Conservation (phyloP, 1,140 invertebrate genomes). For the Ceratina australensis region DNA sequence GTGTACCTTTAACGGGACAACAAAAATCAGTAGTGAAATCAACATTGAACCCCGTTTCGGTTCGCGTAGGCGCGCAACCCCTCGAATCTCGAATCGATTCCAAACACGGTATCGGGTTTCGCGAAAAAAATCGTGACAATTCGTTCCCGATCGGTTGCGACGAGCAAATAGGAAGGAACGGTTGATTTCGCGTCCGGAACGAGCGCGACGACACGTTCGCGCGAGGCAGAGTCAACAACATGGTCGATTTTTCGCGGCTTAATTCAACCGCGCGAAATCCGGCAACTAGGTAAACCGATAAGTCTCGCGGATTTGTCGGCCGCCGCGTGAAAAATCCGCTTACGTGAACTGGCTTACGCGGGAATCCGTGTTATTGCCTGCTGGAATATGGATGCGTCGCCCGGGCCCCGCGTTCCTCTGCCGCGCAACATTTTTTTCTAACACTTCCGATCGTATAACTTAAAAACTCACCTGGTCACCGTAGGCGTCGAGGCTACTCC, state of each 20-base stretch:
- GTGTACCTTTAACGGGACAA: not conserved
- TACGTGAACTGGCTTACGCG: conserved; percentile 47
- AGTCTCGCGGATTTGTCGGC: conserved; percentile 55
- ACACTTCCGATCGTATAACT: conserved; percentile 13
- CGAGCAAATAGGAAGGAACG: not conserved
- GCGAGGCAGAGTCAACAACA: conserved; percentile 42
- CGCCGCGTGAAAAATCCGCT: conserved; percentile 58
- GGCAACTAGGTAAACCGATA: conserved; percentile 60
- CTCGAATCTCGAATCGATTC: not conserved
- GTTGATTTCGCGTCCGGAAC: conserved; percentile 1
- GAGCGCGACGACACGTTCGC: conserved; percentile 9
- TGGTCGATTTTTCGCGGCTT: conserved; percentile 52
- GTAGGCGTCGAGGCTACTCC: conserved; percentile 73
- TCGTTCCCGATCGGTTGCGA: not conserved
- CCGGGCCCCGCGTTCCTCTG: conserved; percentile 6
- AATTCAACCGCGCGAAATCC: conserved; percentile 49
- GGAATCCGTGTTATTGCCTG: conserved; percentile 50
- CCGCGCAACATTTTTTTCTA: conserved; percentile 46
- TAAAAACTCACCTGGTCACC: conserved; percentile 70
- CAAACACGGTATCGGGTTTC: not conserved
- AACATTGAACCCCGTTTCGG: not conserved
- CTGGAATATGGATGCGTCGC: conserved; percentile 53
- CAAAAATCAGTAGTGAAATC: not conserved
- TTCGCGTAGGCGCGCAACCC: not conserved
- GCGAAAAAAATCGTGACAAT: not conserved